Conservation (phyloP, 2,113 vertebrate species). For the Apeltes quadracus region DNA sequence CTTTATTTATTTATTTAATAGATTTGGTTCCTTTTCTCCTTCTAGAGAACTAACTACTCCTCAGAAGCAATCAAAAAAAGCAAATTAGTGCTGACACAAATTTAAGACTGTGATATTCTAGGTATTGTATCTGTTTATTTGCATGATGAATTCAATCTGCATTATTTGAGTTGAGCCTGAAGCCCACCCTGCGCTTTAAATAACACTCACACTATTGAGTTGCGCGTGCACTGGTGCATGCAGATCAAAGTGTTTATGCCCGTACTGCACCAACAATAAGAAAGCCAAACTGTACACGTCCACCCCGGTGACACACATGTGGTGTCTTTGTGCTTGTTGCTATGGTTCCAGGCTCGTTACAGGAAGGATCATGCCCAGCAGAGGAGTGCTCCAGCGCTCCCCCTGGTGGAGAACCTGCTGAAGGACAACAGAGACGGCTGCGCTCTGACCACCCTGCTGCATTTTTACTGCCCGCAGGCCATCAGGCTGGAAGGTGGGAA, state of each 20-base stretch:
- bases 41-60: constrained; percentile 6
- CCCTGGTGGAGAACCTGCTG: constrained; percentile 91
- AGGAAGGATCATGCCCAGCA: constrained; percentile 87
- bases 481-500: constrained; percentile 88
- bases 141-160: constrained; percentile 47
- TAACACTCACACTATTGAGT: constrained; percentile 16
- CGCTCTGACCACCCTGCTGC: constrained; percentile 89
- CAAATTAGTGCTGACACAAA: constrained; percentile 7
- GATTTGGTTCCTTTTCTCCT: constrained; percentile 2
- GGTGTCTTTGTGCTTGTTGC: constrained; percentile 61
- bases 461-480: constrained; percentile 93
- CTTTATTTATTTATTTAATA: constrained; percentile 27
- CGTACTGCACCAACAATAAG: constrained; percentile 21
- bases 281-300: constrained; percentile 1
- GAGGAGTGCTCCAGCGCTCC: constrained; percentile 87
- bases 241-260: constrained; percentile 1
- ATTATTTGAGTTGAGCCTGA: constrained; percentile 35
- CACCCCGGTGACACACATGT: constrained; percentile 45
- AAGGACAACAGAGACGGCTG: constrained; percentile 96
- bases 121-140: constrained; percentile 15
- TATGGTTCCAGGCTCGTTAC: constrained; percentile 85
- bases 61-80: constrained; percentile 3
- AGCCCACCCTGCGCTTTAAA: constrained; percentile 36
- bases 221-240: constrained; percentile 34
- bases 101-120: background rate